These are phyloP conservation scores for Tachystola acroxantha DNA, from an alignment of 2,888 invertebrate species.

Conservation along the genomic window DNA sequence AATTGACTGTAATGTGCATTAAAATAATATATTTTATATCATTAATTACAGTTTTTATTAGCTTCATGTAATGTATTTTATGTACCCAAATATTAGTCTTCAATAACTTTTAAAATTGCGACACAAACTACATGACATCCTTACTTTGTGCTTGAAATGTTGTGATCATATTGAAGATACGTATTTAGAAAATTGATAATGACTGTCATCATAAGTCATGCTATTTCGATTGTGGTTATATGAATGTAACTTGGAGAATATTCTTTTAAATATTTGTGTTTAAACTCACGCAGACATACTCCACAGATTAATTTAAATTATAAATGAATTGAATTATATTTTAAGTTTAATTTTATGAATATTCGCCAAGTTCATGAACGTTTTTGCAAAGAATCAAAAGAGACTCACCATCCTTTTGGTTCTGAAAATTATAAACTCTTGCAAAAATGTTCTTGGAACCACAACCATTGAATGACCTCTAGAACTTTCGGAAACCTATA, in stretches of 20 bases:
- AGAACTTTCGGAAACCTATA: neutral
- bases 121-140: slow-evolving; percentile 47
- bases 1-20: neutral
- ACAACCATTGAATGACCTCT: slow-evolving; percentile 39
- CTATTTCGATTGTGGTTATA: slow-evolving; percentile 43
- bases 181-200: slow-evolving; percentile 13
- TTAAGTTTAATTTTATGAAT: slow-evolving; percentile 28
- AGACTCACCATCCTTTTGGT: slow-evolving; percentile 70
- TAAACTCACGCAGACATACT: too few relatives aligned
- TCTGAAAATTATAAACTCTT: slow-evolving; percentile 70
- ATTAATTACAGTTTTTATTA: neutral
- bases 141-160: slow-evolving; percentile 29
- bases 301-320: too few relatives aligned
- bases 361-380: slow-evolving; percentile 55
- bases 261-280: slow-evolving; percentile 29
- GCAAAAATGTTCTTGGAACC: slow-evolving; percentile 57
- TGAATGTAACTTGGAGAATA: slow-evolving; percentile 44
- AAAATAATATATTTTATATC: too few relatives aligned
- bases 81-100: neutral
- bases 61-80: neutral
- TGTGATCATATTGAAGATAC: neutral
- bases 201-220: slow-evolving; percentile 8
- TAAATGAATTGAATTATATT: too few relatives aligned
- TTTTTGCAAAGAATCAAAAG: slow-evolving; percentile 54
- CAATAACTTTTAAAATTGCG: slow-evolving; percentile 4